Evolutionary conservation across 2,888 invertebrate species (phyloP).

Genomic region (Fragum whitleyi): DNA sequence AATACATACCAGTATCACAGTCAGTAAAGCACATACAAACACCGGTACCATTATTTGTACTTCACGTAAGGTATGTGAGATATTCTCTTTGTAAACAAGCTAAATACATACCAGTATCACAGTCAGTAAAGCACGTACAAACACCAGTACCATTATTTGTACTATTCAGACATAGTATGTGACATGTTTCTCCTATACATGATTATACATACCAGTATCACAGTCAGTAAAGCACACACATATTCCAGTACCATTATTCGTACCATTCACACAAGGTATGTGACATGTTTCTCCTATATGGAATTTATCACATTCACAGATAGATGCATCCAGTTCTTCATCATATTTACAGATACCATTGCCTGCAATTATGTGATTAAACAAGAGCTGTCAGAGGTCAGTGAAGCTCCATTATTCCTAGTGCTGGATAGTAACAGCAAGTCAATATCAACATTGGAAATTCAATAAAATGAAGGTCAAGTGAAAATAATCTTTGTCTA

Average conservation of each 20-base stretch:
- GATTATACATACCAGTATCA: conserved; percentile 51
- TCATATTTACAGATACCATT: conserved; percentile 68
- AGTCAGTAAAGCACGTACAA: conserved; percentile 67
- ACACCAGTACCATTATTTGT: conserved; percentile 65
- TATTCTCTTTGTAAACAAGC: conserved; percentile 62
- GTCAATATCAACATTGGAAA: no score
- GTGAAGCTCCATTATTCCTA: no score
- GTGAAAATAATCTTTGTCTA: no score
- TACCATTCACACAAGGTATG: conserved; percentile 73
- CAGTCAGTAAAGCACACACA: conserved; percentile 69
- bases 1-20: conserved; percentile 57
- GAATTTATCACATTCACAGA: conserved; percentile 65
- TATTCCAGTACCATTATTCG: conserved; percentile 63
- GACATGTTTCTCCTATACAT: conserved; percentile 69
- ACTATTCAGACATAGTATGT: conserved; percentile 72
- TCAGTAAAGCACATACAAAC: conserved; percentile 66
- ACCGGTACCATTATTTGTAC: conserved; percentile 68
- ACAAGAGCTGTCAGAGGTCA: no score
- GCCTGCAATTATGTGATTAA: conserved; percentile 46
- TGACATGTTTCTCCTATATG: conserved; percentile 71
- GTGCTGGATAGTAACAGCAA: no score
- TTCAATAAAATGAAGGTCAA: no score
- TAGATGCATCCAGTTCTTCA: conserved; percentile 51
- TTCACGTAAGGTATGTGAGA: conserved; percentile 73
- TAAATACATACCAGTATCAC: conserved; percentile 53